Percentiles rank a stretch among this genome's conserved stretches.
These are phyloP conservation scores for Cyclopterus lumpus DNA, from an alignment of 2,797 vertebrate species.

Conservation along the genomic window DNA sequence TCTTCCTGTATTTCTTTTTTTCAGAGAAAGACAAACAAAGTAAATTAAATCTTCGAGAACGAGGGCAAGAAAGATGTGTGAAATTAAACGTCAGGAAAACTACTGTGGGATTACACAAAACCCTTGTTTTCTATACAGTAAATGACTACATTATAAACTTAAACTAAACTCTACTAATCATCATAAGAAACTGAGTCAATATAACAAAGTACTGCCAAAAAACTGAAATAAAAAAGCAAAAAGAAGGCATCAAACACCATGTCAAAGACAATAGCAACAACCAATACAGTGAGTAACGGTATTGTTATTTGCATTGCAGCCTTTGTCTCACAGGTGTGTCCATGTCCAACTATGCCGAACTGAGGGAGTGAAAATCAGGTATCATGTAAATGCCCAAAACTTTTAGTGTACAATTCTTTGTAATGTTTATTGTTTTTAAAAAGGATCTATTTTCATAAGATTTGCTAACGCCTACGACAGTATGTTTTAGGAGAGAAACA, in stretches of 20 bases:
- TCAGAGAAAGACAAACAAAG: background rate
- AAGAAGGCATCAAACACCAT: background rate
- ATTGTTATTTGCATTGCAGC: too few species aligned
- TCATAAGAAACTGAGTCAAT: background rate
- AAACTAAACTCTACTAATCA: background rate
- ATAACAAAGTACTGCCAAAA: background rate
- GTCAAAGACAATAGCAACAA: too few species aligned
- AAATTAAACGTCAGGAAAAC: conserved; percentile 3
- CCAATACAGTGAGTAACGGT: too few species aligned
- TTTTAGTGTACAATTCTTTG: too few species aligned
- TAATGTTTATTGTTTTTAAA: too few species aligned
- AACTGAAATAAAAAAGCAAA: background rate
- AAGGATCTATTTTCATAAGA: too few species aligned
- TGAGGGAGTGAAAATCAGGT: too few species aligned
- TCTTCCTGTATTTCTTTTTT: conserved; percentile 3
- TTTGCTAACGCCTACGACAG: too few species aligned
- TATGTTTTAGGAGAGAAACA: too few species aligned
- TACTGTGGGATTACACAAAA: background rate
- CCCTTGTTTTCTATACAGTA: background rate
- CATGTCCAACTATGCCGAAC: too few species aligned
- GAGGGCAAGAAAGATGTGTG: background rate
- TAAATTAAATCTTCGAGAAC: background rate
- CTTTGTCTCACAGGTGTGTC: too few species aligned
- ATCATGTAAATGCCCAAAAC: too few species aligned
- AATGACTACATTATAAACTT: background rate